Evolutionary conservation across 2,113 vertebrate species (phyloP).

Genomic region (Physeter macrocephalus): DNA sequence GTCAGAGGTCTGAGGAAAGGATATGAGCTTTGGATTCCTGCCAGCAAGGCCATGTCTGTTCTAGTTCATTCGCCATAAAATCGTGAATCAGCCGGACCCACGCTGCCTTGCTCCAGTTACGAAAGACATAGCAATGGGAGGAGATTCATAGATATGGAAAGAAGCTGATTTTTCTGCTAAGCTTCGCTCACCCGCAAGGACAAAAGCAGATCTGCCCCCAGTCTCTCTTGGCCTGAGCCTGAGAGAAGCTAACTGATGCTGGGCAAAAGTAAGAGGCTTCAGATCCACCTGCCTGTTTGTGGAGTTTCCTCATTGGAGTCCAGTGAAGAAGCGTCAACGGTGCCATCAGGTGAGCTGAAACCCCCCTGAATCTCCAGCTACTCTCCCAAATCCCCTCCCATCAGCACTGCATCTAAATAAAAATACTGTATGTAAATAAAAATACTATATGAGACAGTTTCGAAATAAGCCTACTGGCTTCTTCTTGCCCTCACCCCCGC

Average conservation of each 20-base stretch:
- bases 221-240: neutral
- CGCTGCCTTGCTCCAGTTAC: neutral
- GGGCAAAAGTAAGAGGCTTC: no score
- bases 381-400: neutral
- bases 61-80: neutral
- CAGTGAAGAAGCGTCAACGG: rapidly evolving
- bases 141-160: neutral
- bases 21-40: conserved; percentile 4
- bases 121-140: neutral
- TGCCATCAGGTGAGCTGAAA: rapidly evolving
- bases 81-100: neutral
- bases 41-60: neutral
- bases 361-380: neutral
- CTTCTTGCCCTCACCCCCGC: rapidly evolving
- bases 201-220: neutral
- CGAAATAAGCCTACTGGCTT: no score
- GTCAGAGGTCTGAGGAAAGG: conserved; percentile 46
- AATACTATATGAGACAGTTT: neutral
- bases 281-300: neutral
- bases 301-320: rapidly evolving
- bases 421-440: neutral
- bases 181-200: neutral
- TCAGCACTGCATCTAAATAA: neutral
- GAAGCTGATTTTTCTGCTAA: neutral
- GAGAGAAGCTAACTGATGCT: neutral